phyloP scores from a whole-genome alignment of 2,888 invertebrate genomes.

The Gibbula magus region DNA sequence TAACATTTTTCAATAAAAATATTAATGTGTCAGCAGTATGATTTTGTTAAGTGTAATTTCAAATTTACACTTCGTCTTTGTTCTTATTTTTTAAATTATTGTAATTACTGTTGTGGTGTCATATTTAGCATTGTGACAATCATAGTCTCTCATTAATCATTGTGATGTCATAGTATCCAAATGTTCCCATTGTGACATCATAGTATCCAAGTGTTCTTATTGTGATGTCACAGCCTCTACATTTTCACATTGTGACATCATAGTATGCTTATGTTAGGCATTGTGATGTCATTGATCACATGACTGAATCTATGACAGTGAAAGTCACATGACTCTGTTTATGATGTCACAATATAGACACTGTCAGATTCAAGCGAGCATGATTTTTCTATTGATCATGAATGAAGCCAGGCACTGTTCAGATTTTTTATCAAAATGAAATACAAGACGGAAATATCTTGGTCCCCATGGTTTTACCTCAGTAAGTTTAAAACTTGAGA shows the following conservation, averaged over 20 bases:
- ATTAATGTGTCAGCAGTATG: too few species aligned
- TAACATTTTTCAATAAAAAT: too few species aligned
- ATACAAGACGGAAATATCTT: background rate
- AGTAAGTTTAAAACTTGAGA: background rate
- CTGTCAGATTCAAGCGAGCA: background rate
- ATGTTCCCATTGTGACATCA: too few species aligned
- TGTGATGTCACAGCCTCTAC: background rate
- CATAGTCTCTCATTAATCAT: background rate
- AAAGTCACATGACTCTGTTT: background rate
- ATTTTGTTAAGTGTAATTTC: too few species aligned
- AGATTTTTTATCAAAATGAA: background rate
- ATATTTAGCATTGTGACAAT: too few species aligned
- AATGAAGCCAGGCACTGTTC: background rate
- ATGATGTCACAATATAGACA: background rate
- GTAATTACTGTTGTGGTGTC: too few species aligned
- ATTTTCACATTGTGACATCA: background rate
- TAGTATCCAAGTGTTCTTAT: too few species aligned
- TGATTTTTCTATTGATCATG: background rate
- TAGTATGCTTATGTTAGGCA: background rate
- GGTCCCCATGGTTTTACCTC: constrained; percentile 18
- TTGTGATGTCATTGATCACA: background rate
- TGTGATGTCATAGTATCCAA: background rate
- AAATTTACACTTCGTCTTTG: too few species aligned
- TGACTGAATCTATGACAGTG: background rate
- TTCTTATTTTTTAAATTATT: too few species aligned